Evolutionary conservation across 2,888 invertebrate species (phyloP).

Genomic region (Drosophila nigricruria): DNA sequence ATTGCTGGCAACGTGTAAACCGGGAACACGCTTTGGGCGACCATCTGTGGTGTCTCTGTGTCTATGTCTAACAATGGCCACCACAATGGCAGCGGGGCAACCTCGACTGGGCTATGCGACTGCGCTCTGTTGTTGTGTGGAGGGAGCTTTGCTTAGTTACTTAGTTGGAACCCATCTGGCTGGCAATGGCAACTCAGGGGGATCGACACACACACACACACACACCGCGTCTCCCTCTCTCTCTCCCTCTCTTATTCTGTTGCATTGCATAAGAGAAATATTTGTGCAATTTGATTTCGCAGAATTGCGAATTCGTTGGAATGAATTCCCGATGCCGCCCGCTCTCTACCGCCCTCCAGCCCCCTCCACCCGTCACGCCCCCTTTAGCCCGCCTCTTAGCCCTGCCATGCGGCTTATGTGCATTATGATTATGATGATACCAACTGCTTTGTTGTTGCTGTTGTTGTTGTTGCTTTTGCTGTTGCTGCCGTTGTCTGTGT

Average conservation of each 20-base stretch:
- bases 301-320: constrained; percentile 84
- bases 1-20: constrained; percentile 57
- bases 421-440: constrained; percentile 81
- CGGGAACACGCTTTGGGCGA: constrained; percentile 8
- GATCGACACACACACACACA: constrained; percentile 28
- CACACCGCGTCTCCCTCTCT: background rate
- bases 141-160: constrained; percentile 59
- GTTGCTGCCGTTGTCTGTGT: constrained; percentile 36
- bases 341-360: background rate
- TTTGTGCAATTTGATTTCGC: constrained; percentile 82
- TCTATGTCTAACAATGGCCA: constrained; percentile 76
- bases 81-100: constrained; percentile 59
- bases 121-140: constrained; percentile 23
- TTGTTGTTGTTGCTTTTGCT: constrained; percentile 35
- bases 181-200: constrained; percentile 67
- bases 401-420: constrained; percentile 70
- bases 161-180: constrained; percentile 71
- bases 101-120: constrained; percentile 27
- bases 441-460: constrained; percentile 44
- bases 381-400: constrained; percentile 27
- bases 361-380: constrained; percentile 17
- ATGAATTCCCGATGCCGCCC: constrained; percentile 66
- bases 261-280: constrained; percentile 76
- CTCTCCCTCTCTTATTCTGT: background rate
- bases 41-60: constrained; percentile 64